Percentiles rank a stretch among this genome's conserved stretches.
Conservation (phyloP, 2,113 vertebrate species). For the Hucho hucho region DNA sequence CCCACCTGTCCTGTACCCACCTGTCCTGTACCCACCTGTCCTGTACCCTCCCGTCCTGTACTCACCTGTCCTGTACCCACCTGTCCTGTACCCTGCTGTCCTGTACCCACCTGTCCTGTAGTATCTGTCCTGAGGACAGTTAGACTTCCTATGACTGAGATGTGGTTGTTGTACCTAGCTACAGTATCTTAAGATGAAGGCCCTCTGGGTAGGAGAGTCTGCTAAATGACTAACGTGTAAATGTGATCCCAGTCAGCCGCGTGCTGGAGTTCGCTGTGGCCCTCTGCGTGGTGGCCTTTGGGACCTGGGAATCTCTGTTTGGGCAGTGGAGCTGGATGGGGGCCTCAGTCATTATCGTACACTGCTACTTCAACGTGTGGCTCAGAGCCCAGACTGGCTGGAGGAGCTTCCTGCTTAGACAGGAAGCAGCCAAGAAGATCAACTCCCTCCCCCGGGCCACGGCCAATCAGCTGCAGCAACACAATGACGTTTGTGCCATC, state of each 20-base stretch:
- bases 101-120: too few species aligned
- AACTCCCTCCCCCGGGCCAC: constrained; percentile 76
- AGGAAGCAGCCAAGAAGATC: constrained; percentile 83
- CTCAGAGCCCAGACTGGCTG: constrained; percentile 83
- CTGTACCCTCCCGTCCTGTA: too few species aligned
- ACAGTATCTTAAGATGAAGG: too few species aligned
- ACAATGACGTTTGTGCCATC: constrained; percentile 84
- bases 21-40: too few species aligned
- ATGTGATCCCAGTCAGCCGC: constrained; percentile 63
- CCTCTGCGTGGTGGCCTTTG: constrained; percentile 83
- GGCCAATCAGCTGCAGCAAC: constrained; percentile 68
- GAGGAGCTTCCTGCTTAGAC: constrained; percentile 82
- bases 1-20: too few species aligned
- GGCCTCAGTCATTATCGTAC: constrained; percentile 82
- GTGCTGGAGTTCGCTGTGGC: constrained; percentile 87
- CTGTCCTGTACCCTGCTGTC: too few species aligned
- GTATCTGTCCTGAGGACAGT: too few species aligned
- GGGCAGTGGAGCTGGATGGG: constrained; percentile 92
- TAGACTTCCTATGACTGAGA: too few species aligned
- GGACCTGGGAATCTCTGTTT: constrained; percentile 82
- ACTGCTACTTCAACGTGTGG: constrained; percentile 89
- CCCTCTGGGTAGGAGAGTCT: too few species aligned
- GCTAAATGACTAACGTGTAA: too few species aligned
- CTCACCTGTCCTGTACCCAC: too few species aligned
- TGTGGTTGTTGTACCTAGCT: too few species aligned